A percentile compares a stretch with the other conserved stretches of the same genome.
Evolutionary conservation across 2,797 vertebrate genomes (phyloP).

Genomic region (Sebastes kiyomatsui): DNA sequence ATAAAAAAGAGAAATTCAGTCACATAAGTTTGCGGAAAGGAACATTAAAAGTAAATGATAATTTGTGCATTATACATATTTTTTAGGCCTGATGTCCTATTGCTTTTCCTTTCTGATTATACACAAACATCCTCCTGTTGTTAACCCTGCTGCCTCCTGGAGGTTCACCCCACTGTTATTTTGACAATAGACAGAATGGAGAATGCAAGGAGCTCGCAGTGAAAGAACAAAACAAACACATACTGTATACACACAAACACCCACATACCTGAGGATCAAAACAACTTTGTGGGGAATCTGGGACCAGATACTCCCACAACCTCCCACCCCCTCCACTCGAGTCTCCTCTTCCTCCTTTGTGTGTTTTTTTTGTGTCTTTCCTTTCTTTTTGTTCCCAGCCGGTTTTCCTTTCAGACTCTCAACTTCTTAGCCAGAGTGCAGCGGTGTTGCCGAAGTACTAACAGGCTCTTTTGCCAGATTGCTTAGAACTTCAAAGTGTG

Average conservation of each 20-base stretch:
- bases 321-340: background rate
- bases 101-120: background rate
- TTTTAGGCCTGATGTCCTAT: background rate
- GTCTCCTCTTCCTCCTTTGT: background rate
- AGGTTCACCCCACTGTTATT: background rate
- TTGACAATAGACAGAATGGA: background rate
- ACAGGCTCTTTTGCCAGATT: slow-evolving; percentile 62
- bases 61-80: background rate
- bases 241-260: background rate
- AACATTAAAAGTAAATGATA: background rate
- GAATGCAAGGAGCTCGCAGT: background rate
- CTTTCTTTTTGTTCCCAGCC: background rate
- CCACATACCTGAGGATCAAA: slow-evolving; percentile 23
- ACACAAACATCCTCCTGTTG: background rate
- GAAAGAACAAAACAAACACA: slow-evolving; percentile 2
- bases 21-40: background rate
- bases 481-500: slow-evolving; percentile 70
- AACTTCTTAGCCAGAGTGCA: slow-evolving; percentile 22
- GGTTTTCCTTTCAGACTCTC: slow-evolving; percentile 14
- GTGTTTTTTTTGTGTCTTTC: background rate
- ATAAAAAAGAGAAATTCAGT: background rate
- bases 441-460: slow-evolving; percentile 36
- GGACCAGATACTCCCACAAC: slow-evolving; percentile 1
- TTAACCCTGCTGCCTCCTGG: background rate
- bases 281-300: slow-evolving; percentile 11